Evolutionary conservation across 2,888 invertebrate species (phyloP), one percentile per base, ranked within the genome.

Genomic region (Scelioninae gen. 1): DNA sequence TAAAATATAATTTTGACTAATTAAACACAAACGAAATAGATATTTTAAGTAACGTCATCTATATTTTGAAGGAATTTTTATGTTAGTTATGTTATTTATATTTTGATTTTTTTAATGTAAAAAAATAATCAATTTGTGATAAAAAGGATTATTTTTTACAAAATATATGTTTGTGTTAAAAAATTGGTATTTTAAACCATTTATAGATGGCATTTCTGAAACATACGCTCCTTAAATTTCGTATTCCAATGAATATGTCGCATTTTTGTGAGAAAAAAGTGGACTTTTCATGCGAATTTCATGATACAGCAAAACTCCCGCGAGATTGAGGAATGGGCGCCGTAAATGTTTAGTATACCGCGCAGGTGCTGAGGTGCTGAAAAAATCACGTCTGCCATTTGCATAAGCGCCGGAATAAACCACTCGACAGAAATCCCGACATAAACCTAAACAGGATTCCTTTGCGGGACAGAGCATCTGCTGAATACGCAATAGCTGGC

Each of bases 381-480:
- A 90, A 91, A 92, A 91, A 91, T 92, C 92, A 92, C 91, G 92
- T 92, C 91, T 88, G 88, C n/a, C 90, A 92, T 92, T 92, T 91
- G 91, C 92, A 92, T 92, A 92, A 92, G 91, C 92, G 91, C 88
- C 90, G 90, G 91, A 90, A 92, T 92, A 92, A 92, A 92, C 90
- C 92, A 92, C 92, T 90, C 91, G 91, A 88, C 91, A 88, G 89
- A 90, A 91, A 91, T 90, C 90, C 91, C 89, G 88, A 89, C 89
- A 89, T 90, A 90, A 92, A 90, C 88, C 89, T 87, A 90, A 90
- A 89, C 91, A 89, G 89, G 90, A 91, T 91, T 89, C 89, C 87
- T 85, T 68, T 85, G 87, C 89, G 89, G 88, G 88, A 88, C 88
- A 85, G 84, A 83, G 87, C 89, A 88, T 88, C 89, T 88, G 88